Conservation (phyloP, 1,140 invertebrate genomes). For the Pseudoatta argentina region DNA sequence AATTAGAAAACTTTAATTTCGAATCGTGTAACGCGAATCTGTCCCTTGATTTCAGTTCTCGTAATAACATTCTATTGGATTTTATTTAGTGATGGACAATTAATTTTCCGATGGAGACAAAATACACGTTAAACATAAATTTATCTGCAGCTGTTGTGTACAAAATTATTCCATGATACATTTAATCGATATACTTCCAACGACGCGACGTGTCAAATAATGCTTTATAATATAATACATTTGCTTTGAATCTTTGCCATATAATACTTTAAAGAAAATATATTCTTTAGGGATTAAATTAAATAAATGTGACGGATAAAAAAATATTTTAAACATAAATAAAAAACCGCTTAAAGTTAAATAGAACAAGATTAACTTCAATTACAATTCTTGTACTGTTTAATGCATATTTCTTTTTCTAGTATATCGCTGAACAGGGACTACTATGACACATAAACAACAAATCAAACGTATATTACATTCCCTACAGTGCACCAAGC, state of each 20-base stretch:
- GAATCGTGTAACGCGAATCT: background rate
- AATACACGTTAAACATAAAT: background rate
- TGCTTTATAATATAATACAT: background rate
- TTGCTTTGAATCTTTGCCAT: background rate
- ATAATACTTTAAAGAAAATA: too few species aligned
- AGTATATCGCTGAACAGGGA: background rate
- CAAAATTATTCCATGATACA: background rate
- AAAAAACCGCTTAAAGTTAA: background rate
- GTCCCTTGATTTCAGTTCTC: background rate
- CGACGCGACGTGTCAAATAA: background rate
- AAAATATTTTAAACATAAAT: background rate
- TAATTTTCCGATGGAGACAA: conserved; percentile 7
- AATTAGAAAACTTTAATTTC: conserved; percentile 61
- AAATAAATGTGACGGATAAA: background rate
- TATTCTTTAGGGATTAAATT: background rate
- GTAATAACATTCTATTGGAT: conserved; percentile 10
- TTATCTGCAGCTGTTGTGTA: background rate
- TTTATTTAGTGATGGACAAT: conserved; percentile 37
- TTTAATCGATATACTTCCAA: background rate
- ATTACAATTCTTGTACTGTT: background rate
- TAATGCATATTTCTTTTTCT: background rate
- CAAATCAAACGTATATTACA: conserved; percentile 2
- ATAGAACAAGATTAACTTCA: background rate
- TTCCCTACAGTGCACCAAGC: background rate
- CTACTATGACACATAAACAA: background rate